Evolutionary conservation across 2,113 vertebrate genomes (phyloP).

Genomic region (Trogon melanurus): DNA sequence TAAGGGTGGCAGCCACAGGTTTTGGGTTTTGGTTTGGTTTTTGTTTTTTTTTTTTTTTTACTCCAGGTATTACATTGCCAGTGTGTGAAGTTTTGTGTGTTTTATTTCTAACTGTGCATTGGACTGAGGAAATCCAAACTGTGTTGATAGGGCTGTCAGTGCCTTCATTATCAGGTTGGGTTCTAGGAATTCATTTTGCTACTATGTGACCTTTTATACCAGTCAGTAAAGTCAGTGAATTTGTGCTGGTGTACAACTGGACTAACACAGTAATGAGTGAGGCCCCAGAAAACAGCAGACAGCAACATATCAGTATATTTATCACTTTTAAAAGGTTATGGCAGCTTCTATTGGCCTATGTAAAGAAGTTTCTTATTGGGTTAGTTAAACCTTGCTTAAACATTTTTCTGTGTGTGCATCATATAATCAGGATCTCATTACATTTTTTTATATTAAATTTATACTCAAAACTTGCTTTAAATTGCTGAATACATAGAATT

Average conservation of each 20-base stretch:
- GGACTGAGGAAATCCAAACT: neutral
- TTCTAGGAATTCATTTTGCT: constrained; percentile 7
- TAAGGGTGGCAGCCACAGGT: neutral
- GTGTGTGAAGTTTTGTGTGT: neutral
- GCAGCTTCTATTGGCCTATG: neutral
- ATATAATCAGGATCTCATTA: neutral
- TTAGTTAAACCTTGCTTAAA: neutral
- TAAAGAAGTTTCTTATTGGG: neutral
- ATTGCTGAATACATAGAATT: neutral
- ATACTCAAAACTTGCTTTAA: neutral
- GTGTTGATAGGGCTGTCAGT: neutral
- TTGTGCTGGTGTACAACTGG: neutral
- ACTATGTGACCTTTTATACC: constrained; percentile 17
- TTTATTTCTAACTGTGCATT: neutral
- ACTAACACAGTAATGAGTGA: neutral
- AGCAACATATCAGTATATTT: neutral
- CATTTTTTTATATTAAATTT: neutral
- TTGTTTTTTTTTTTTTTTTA: neutral
- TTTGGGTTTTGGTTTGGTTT: no score
- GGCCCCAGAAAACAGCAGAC: neutral
- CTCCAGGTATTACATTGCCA: neutral
- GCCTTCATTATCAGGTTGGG: neutral
- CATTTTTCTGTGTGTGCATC: neutral
- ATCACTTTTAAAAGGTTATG: constrained; percentile 13
- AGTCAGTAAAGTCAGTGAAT: neutral